Conservation (phyloP, 2,797 vertebrate genomes). For the Sparidentex hasta region DNA sequence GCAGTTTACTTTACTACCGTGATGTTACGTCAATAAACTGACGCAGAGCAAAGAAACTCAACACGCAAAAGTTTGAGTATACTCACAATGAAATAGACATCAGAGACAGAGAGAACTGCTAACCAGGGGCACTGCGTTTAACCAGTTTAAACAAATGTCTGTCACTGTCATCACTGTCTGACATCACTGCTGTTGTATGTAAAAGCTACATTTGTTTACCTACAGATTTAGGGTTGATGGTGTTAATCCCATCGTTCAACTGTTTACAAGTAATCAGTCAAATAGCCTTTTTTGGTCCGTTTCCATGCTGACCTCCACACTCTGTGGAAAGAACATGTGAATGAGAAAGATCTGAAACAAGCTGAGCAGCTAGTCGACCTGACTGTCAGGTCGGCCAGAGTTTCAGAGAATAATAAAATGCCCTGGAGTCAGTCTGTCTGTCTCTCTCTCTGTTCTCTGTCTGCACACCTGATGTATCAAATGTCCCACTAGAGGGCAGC, state of each 20-base stretch:
- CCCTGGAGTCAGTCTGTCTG: not conserved
- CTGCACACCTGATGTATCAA: not conserved
- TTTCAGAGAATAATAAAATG: not conserved
- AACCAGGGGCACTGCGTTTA: not conserved
- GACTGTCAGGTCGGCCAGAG: not conserved
- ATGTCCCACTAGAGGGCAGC: conserved; percentile 69
- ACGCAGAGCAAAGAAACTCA: not conserved
- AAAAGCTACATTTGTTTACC: not conserved
- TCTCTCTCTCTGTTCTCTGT: not conserved
- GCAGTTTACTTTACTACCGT: conserved; percentile 13
- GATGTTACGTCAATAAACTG: not conserved
- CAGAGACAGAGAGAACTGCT: not conserved
- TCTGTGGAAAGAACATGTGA: not conserved
- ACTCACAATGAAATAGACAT: not conserved
- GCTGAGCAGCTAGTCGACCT: too few relatives aligned
- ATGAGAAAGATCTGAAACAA: not conserved
- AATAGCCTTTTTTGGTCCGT: not conserved
- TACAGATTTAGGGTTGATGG: not conserved
- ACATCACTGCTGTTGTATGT: not conserved
- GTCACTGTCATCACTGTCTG: not conserved
- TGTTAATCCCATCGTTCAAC: not conserved
- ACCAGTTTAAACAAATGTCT: not conserved
- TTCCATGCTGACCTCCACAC: not conserved
- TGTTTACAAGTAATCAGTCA: not conserved
- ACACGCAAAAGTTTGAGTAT: not conserved